Conservation (phyloP, 2,113 vertebrate genomes). For the Lepus europaeus region DNA sequence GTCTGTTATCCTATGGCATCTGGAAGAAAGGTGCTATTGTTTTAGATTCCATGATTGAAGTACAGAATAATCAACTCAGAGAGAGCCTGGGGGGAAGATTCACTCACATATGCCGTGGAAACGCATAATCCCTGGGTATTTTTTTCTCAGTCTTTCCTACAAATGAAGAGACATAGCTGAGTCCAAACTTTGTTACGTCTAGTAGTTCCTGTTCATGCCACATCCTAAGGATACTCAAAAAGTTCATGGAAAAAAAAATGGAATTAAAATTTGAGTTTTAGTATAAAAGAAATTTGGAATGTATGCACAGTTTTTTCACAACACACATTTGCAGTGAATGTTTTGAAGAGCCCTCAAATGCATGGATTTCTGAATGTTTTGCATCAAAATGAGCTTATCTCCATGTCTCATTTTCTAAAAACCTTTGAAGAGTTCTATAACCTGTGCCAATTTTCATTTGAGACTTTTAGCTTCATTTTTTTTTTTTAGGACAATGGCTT, state of each 20-base stretch:
- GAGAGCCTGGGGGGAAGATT: conserved; percentile 72
- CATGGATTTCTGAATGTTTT: too few species aligned
- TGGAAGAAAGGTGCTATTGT: conserved; percentile 85
- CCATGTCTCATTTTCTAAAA: too few species aligned
- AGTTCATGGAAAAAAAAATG: too few species aligned
- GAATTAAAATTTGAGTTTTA: too few species aligned
- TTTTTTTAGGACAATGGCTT: neutral
- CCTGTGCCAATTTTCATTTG: neutral
- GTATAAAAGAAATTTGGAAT: too few species aligned
- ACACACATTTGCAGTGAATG: too few species aligned
- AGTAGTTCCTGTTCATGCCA: neutral
- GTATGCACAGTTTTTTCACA: too few species aligned
- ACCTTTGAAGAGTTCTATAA: too few species aligned
- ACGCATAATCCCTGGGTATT: conserved; percentile 59
- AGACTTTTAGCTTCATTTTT: neutral
- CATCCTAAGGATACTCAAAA: too few species aligned
- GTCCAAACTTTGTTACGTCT: neutral
- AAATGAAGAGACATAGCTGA: conserved; percentile 31
- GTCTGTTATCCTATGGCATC: conserved; percentile 74
- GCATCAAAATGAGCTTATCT: too few species aligned
- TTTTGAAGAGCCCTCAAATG: too few species aligned
- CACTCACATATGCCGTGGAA: conserved; percentile 61
- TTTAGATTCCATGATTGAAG: conserved; percentile 73
- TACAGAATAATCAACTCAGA: conserved; percentile 77
- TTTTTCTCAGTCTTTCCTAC: conserved; percentile 11